Percentiles rank a stretch among this genome's conserved stretches.
Conservation (phyloP, 1,140 invertebrate genomes). For the Drosophila burlai region DNA sequence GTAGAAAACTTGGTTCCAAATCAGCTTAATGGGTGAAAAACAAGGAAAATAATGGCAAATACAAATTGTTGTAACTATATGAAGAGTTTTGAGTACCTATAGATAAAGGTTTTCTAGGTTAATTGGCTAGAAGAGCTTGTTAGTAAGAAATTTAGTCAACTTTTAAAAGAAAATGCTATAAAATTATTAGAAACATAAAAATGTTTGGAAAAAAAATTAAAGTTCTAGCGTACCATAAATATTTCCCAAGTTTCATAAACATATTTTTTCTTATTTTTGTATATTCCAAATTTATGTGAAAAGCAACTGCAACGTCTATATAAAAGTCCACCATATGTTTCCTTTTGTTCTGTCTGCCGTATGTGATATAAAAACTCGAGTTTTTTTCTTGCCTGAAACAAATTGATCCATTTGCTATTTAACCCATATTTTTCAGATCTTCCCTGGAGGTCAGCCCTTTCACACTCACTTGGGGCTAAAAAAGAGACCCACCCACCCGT, state of each 20-base stretch:
- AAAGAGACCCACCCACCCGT: constrained; percentile 17
- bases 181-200: neutral
- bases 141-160: neutral
- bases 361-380: constrained; percentile 17
- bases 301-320: constrained; percentile 12
- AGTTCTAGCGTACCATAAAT: neutral
- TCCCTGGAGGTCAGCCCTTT: constrained; percentile 62
- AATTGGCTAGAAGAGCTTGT: neutral
- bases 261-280: constrained; percentile 1
- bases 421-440: constrained; percentile 23
- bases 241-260: constrained; percentile 17
- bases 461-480: constrained; percentile 43
- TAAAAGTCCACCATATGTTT: constrained; percentile 32
- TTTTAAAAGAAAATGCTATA: neutral
- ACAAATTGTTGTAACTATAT: constrained; percentile 16
- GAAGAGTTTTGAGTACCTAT: neutral
- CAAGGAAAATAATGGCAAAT: constrained; percentile 6
- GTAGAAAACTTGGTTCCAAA: constrained; percentile 17
- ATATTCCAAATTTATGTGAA: constrained; percentile 1
- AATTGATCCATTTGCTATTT: constrained; percentile 39
- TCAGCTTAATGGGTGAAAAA: constrained; percentile 17
- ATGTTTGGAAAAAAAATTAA: neutral
- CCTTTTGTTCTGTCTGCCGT: constrained; percentile 3
- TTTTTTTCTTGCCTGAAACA: neutral
- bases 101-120: neutral